Percentiles rank a stretch among this genome's conserved stretches.
Conservation (phyloP, 2,797 vertebrate genomes). For the Acrossocheilus wenchowensis region DNA sequence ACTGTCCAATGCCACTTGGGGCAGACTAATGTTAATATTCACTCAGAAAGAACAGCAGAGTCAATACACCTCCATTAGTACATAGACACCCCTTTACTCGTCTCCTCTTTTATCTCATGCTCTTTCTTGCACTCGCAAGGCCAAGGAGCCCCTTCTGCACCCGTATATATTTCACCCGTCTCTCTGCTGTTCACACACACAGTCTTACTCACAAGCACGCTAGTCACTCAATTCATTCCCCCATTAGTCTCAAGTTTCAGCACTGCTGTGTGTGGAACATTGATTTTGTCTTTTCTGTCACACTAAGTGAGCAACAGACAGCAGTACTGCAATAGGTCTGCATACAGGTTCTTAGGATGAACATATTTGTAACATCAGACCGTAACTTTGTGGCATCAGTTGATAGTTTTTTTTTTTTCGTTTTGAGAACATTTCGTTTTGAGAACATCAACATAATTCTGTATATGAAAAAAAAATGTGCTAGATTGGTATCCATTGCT, state of each 20-base stretch:
- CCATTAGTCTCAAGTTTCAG: slow-evolving; percentile 87
- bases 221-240: slow-evolving; percentile 75
- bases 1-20: slow-evolving; percentile 70
- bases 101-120: slow-evolving; percentile 49
- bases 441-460: neutral
- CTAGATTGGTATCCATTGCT: neutral
- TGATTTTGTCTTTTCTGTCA: slow-evolving; percentile 64
- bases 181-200: slow-evolving; percentile 46
- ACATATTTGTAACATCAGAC: slow-evolving; percentile 33
- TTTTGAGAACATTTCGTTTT: neutral
- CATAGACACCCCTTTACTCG: slow-evolving; percentile 53
- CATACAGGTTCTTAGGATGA: slow-evolving; percentile 36
- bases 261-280: slow-evolving; percentile 58
- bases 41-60: slow-evolving; percentile 76
- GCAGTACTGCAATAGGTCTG: slow-evolving; percentile 60
- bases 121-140: slow-evolving; percentile 20
- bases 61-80: slow-evolving; percentile 94
- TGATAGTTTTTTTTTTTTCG: neutral
- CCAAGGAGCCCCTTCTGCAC: slow-evolving; percentile 43
- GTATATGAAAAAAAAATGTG: neutral
- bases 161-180: slow-evolving; percentile 56
- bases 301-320: slow-evolving; percentile 66
- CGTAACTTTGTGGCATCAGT: slow-evolving; percentile 14
- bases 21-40: slow-evolving; percentile 84
- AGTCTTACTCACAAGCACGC: slow-evolving; percentile 52